These are phyloP conservation scores for Ochropacha duplaris DNA, from an alignment of 2,888 invertebrate genomes.

Conservation along the genomic window DNA sequence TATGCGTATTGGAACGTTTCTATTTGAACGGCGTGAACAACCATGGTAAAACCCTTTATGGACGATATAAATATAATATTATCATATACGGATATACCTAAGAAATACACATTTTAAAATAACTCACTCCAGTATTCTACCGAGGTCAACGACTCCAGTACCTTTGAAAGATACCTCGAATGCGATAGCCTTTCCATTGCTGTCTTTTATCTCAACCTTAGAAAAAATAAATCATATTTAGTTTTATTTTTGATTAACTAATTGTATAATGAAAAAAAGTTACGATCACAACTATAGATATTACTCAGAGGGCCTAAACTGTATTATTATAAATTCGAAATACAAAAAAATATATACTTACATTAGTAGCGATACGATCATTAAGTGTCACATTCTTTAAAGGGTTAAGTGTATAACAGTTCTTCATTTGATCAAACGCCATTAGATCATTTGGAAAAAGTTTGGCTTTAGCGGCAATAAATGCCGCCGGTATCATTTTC, in stretches of 20 bases:
- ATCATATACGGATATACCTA: no score
- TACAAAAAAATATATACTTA: slow-evolving; percentile 36
- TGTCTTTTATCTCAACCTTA: slow-evolving; percentile 53
- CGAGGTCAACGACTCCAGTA: slow-evolving; percentile 81
- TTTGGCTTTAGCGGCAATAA: slow-evolving; percentile 52
- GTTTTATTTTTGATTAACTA: no score
- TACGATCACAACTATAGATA: no score
- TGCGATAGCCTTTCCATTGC: slow-evolving; percentile 52
- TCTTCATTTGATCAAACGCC: slow-evolving; percentile 90
- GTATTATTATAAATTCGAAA: no score
- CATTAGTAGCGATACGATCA: slow-evolving; percentile 40
- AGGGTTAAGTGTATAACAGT: slow-evolving; percentile 80
- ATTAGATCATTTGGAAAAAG: slow-evolving; percentile 69
- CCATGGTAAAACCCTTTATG: no score
- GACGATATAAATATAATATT: no score
- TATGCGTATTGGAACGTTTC: no score
- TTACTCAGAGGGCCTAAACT: no score
- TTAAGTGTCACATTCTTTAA: slow-evolving; percentile 61
- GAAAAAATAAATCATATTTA: slow-evolving; percentile 16
- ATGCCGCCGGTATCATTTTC: slow-evolving; percentile 80
- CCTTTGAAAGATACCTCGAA: slow-evolving; percentile 80
- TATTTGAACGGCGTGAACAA: no score
- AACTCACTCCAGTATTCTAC: slow-evolving; percentile 58
- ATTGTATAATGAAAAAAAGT: no score
- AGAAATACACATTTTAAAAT: not conserved